These are phyloP conservation scores for Aptenodytes forsteri DNA, from an alignment of 2,113 vertebrate species.

Conservation along the genomic window DNA sequence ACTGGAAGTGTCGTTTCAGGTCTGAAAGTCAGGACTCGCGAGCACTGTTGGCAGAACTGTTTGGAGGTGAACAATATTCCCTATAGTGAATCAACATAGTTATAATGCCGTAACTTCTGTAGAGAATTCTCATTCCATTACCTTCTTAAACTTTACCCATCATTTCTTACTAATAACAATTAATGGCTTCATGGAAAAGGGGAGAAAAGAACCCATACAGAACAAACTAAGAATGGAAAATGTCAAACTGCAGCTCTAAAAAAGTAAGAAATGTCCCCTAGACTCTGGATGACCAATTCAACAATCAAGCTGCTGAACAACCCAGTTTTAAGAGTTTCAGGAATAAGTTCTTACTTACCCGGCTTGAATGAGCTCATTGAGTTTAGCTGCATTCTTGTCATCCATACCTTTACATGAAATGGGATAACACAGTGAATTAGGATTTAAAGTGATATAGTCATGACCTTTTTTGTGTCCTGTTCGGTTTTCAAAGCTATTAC, in stretches of 20 bases:
- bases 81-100: background rate
- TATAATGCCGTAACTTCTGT: background rate
- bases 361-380: slow-evolving; percentile 96
- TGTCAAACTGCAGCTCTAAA: background rate
- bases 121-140: background rate
- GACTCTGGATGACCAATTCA: background rate
- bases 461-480: background rate
- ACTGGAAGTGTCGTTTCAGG: background rate
- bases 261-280: background rate
- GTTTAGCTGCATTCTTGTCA: slow-evolving; percentile 94
- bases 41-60: background rate
- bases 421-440: slow-evolving; percentile 19
- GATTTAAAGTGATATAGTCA: background rate
- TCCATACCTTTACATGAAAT: slow-evolving; percentile 89
- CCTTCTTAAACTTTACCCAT: background rate
- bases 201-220: background rate
- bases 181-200: background rate
- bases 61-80: background rate
- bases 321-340: background rate
- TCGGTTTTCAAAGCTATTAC: background rate
- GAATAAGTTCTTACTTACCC: slow-evolving; percentile 81
- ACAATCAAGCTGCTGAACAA: background rate
- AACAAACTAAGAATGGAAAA: background rate
- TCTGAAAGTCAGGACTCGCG: background rate
- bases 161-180: background rate